A percentile compares a stretch with the other conserved stretches of the same genome.
phyloP scores from a whole-genome alignment of 1,140 invertebrate species.

The Euschistus heros region DNA sequence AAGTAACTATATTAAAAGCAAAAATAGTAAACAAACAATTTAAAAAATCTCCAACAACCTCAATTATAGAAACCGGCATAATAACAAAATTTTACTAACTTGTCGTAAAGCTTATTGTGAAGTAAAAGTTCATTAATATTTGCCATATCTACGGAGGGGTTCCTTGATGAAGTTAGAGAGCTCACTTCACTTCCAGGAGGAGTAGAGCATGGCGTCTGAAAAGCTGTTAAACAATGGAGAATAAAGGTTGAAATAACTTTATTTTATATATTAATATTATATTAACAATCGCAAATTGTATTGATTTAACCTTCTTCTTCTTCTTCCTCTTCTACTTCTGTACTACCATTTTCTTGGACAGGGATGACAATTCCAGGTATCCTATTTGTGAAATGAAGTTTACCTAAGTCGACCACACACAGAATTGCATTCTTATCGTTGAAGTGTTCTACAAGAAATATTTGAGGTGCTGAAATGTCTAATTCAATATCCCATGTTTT shows the following conservation, averaged over 20 bases:
- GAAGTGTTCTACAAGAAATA: conserved; percentile 77
- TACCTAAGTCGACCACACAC: conserved; percentile 75
- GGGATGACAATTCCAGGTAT: conserved; percentile 30
- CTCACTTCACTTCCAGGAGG: conserved; percentile 68
- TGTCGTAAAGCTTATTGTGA: conserved; percentile 67
- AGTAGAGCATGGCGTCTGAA: conserved; percentile 85
- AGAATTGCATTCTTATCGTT: conserved; percentile 63
- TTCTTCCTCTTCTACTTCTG: conserved; percentile 34
- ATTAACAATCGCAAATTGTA: too few relatives aligned
- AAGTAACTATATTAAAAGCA: too few relatives aligned
- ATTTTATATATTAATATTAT: too few relatives aligned
- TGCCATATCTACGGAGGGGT: conserved; percentile 31
- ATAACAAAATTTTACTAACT: conserved; percentile 30
- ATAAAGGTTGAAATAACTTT: too few relatives aligned
- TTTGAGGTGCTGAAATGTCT: conserved; percentile 86
- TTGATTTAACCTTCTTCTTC: conserved; percentile 28
- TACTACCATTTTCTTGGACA: conserved; percentile 35
- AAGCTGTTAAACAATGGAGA: conserved; percentile 38
- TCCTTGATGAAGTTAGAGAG: conserved; percentile 22
- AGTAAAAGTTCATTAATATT: conserved; percentile 50
- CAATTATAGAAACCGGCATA: too few relatives aligned
- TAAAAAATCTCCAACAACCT: too few relatives aligned
- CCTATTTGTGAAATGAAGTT: conserved; percentile 61
- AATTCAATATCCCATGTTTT: conserved; percentile 78
- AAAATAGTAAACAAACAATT: too few relatives aligned